phyloP scores from a whole-genome alignment of 2,888 invertebrate species.

The Smittia aterrima region DNA sequence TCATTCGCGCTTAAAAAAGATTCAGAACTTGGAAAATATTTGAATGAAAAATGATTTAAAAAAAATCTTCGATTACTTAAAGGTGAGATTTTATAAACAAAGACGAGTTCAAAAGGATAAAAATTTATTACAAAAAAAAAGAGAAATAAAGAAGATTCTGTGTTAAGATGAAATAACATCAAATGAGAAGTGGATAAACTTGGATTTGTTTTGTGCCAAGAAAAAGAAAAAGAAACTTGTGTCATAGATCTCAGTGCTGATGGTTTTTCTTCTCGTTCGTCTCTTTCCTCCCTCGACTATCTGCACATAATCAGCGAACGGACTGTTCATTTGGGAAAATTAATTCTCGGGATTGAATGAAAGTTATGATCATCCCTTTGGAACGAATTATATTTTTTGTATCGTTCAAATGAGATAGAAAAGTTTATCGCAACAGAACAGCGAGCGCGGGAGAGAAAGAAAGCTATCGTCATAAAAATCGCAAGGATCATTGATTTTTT shows the following conservation, averaged over 20 bases:
- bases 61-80: not conserved
- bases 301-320: not conserved
- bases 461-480: constrained; percentile 12
- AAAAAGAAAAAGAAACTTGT: not conserved
- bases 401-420: constrained; percentile 7
- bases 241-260: not conserved
- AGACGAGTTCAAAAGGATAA: too few species aligned
- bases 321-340: not conserved
- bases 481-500: constrained; percentile 2
- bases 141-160: not conserved
- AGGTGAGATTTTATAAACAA: too few species aligned
- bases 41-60: not conserved
- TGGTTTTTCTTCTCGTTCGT: constrained; percentile 2
- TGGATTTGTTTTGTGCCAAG: constrained; percentile 28
- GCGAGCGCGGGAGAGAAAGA: not conserved
- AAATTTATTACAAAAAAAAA: too few species aligned
- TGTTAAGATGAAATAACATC: not conserved
- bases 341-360: constrained; percentile 6
- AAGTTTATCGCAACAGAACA: not conserved
- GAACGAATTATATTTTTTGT: not conserved
- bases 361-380: constrained; percentile 11
- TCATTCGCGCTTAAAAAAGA: constrained; percentile 5
- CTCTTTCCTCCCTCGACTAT: not conserved
- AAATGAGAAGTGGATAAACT: constrained; percentile 33
- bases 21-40: not conserved